Evolutionary conservation across 2,113 vertebrate species (phyloP).

Genomic region (Rattus rattus): DNA sequence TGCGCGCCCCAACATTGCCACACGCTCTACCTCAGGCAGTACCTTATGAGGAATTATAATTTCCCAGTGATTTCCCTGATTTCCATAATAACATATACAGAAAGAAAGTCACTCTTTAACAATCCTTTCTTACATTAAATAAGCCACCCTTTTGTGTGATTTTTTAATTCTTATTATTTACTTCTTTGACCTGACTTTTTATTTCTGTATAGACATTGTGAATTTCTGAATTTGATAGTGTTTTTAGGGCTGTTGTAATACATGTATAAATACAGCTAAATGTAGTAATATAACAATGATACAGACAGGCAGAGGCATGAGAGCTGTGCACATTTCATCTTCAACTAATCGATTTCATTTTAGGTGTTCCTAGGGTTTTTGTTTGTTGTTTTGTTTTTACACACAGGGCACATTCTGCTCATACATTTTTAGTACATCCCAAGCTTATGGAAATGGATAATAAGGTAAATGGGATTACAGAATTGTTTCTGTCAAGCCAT

Average conservation of each 20-base stretch:
- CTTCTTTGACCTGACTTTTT: slow-evolving; percentile 20
- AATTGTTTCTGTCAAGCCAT: slow-evolving; percentile 33
- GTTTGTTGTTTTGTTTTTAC: slow-evolving; percentile 38
- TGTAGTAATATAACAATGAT: slow-evolving; percentile 52
- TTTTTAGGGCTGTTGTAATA: slow-evolving; percentile 47
- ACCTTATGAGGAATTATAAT: background rate
- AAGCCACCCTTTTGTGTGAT: background rate
- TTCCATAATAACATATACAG: slow-evolving; percentile 16
- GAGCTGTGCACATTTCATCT: slow-evolving; percentile 66
- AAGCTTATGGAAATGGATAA: slow-evolving; percentile 75
- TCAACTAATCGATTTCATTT: slow-evolving; percentile 58
- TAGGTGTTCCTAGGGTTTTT: background rate
- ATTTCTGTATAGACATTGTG: background rate
- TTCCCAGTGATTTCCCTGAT: background rate
- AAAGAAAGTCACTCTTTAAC: slow-evolving; percentile 35
- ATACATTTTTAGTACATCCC: slow-evolving; percentile 71
- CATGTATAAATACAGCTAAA: no score
- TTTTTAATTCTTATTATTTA: background rate
- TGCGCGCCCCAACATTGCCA: slow-evolving; percentile 7
- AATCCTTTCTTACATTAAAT: background rate
- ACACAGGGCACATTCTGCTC: slow-evolving; percentile 68
- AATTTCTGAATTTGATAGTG: slow-evolving; percentile 54
- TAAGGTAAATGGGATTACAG: slow-evolving; percentile 75
- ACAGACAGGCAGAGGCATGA: slow-evolving; percentile 40
- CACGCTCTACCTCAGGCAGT: slow-evolving; percentile 1